Evolutionary conservation across 2,797 vertebrate species (phyloP), one percentile per base, ranked within the genome.

Genomic region (Ambastaia sidthimunki): DNA sequence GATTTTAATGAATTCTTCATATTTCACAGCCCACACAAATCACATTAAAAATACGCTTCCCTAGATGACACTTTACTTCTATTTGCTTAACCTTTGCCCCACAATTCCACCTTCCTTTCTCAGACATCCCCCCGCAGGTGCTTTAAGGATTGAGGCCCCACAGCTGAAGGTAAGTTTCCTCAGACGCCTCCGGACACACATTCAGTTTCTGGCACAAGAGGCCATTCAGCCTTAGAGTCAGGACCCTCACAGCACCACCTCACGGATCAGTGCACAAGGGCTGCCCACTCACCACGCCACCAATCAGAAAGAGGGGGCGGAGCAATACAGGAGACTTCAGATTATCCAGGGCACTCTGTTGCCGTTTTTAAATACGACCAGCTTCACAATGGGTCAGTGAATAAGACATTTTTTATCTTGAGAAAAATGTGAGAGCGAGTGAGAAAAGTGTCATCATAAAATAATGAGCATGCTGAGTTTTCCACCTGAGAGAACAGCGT

Each of bases 161-260:
- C 85, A 89, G 89, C 90, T 91, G 90, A 92, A 91, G 88, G 88
- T 88, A 82, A 87, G 34, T 78, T 48, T 75, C 81, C 41, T 90
- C 89, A 82, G 87, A 84, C 87, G 87, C 88, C 89, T 92, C 92
- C 89, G 92, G 92, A 91, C 86, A 83, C 85, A 87, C 87, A 92
- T 93, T 93, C 92, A 92, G 89, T 85, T 74, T 80, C 13, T 11
- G 81, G 89, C 89, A 94, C 93, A 94, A 93, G 89, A 90, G 84
- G 73, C 88, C 89, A 91, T 93, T 93, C 90, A 93, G 52, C 23
- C 52, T 52, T 63, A 47, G 78, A 76, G 67, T 75, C 31, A 23
- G 65, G 21, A 54, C 47, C 71, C 48, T 71, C 57, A 74, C 74
- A 57, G 63, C 71, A 63, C 10, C 34, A 19, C 67, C 54, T 79